Percentiles rank a stretch among this genome's conserved stretches.
phyloP scores from a whole-genome alignment of 2,888 invertebrate species.

The Acanthacorydalis orientalis region DNA sequence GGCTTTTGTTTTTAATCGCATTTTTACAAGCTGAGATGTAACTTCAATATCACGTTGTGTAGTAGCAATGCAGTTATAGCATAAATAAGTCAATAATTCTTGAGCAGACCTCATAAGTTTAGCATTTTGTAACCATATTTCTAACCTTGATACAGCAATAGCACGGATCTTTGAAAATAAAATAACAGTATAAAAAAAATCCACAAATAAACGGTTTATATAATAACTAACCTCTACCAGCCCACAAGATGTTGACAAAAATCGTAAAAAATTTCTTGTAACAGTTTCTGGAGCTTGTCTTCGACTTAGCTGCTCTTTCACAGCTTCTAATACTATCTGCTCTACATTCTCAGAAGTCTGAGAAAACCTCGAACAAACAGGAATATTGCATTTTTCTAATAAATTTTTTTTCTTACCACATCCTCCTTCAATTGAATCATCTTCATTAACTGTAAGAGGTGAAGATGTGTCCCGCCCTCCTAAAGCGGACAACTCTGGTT shows the following conservation, averaged over 20 bases:
- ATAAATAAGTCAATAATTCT: constrained; percentile 78
- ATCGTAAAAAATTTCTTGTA: constrained; percentile 72
- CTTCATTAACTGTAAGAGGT: constrained; percentile 28
- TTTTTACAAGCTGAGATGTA: constrained; percentile 70
- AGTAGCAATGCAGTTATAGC: constrained; percentile 69
- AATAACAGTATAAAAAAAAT: background rate
- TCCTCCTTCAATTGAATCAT: constrained; percentile 41
- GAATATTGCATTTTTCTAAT: constrained; percentile 3
- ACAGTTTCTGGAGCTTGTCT: constrained; percentile 76
- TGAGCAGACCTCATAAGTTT: constrained; percentile 85
- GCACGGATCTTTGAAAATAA: constrained; percentile 41
- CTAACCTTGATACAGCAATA: constrained; percentile 63
- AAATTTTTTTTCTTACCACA: constrained; percentile 22
- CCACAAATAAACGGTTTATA: constrained; percentile 1
- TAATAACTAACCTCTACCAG: constrained; percentile 48
- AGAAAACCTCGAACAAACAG: constrained; percentile 23
- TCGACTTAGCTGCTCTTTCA: constrained; percentile 73
- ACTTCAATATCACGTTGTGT: constrained; percentile 53
- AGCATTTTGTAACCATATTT: constrained; percentile 91
- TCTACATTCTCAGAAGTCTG: constrained; percentile 53
- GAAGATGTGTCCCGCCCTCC: constrained; percentile 31
- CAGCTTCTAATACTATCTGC: constrained; percentile 65
- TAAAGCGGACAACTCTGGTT: constrained; percentile 34
- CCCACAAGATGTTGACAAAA: constrained; percentile 73
- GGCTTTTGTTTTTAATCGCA: constrained; percentile 86